Conservation (phyloP, 2,888 invertebrate species). For the Thera obeliscata region DNA sequence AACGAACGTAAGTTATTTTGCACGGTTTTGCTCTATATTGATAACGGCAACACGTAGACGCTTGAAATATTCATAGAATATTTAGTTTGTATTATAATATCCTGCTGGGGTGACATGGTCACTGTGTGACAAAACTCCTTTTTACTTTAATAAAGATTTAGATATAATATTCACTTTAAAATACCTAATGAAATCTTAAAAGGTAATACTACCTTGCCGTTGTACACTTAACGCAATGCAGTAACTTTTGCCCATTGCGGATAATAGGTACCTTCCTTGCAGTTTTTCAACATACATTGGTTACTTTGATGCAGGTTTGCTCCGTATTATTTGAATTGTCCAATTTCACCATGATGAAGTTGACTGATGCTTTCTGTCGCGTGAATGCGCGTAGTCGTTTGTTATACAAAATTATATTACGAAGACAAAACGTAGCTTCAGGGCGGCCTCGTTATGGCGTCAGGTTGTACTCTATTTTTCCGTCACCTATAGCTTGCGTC, state of each 20-base stretch:
- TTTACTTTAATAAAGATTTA: too few species aligned
- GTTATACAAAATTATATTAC: not conserved
- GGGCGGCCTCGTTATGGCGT: constrained; percentile 5
- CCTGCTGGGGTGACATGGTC: too few species aligned
- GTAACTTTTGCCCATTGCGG: constrained; percentile 21
- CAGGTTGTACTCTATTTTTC: constrained; percentile 28
- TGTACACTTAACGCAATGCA: constrained; percentile 27
- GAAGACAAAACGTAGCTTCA: constrained; percentile 1
- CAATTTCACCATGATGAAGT: not conserved
- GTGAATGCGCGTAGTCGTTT: not conserved
- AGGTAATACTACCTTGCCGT: not conserved
- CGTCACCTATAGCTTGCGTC: constrained; percentile 23
- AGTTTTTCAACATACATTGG: constrained; percentile 3
- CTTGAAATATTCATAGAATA: too few species aligned
- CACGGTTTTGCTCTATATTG: too few species aligned
- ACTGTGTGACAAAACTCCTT: too few species aligned
- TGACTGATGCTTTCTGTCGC: not conserved
- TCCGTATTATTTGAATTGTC: not conserved
- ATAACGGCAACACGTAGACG: too few species aligned
- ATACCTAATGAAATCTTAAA: not conserved
- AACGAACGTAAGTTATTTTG: too few species aligned
- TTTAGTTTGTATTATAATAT: too few species aligned
- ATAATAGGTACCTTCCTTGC: constrained; percentile 2
- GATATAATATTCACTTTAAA: too few species aligned
- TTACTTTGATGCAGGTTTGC: constrained; percentile 1